phyloP scores from a whole-genome alignment of 1,140 invertebrate genomes.

The Episyrphus balteatus region DNA sequence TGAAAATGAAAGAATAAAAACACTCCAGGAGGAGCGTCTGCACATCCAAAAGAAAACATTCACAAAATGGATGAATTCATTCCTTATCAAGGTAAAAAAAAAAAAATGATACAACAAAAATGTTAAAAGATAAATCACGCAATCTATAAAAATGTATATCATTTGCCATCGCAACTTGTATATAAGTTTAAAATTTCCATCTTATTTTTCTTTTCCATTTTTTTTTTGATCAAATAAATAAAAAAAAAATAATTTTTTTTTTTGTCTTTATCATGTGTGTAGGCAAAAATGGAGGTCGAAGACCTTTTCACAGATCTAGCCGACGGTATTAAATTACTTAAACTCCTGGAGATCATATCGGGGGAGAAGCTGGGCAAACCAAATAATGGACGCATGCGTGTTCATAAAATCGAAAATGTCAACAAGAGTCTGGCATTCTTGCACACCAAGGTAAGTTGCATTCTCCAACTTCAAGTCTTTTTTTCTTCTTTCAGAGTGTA shows the following conservation, averaged over 20 bases:
- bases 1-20: conserved; percentile 91
- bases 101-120: no score
- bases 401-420: conserved; percentile 99
- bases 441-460: conserved; percentile 77
- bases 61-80: conserved; percentile 99
- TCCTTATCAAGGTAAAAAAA: conserved; percentile 78
- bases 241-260: conserved; percentile 1
- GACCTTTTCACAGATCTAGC: conserved; percentile 94
- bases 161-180: no score
- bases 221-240: neutral
- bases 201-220: no score
- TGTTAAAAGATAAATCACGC: no score
- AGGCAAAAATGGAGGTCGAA: conserved; percentile 91
- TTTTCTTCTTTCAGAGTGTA: no score
- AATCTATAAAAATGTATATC: no score
- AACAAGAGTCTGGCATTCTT: conserved; percentile 97
- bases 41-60: conserved; percentile 99
- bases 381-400: conserved; percentile 92
- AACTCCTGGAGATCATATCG: conserved; percentile 97
- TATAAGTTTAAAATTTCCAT: no score
- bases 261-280: conserved; percentile 8
- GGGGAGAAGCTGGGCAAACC: conserved; percentile 94
- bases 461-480: no score
- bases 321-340: conserved; percentile 90
- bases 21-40: conserved; percentile 90